These are phyloP conservation scores for Moxostoma hubbsi DNA, from an alignment of 2,797 vertebrate species.

Conservation along the genomic window DNA sequence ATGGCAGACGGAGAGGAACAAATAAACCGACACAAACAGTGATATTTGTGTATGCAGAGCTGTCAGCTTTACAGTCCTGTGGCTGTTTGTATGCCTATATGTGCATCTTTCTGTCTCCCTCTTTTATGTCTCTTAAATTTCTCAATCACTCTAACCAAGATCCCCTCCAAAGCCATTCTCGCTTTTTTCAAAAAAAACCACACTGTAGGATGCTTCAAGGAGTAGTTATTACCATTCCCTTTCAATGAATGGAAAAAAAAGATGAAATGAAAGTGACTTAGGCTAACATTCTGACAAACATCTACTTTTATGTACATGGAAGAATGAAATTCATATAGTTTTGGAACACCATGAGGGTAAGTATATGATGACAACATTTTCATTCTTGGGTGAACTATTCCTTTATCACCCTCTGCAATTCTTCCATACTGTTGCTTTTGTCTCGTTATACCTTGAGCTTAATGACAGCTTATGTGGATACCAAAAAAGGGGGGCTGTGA, in stretches of 20 bases:
- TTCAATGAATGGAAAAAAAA: too few relatives aligned
- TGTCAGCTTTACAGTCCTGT: slow-evolving; percentile 17
- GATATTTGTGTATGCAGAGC: slow-evolving; percentile 18
- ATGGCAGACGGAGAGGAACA: slow-evolving; percentile 31
- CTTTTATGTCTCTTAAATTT: background rate
- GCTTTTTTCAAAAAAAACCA: slow-evolving; percentile 2
- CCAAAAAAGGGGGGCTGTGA: background rate
- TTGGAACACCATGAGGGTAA: too few relatives aligned
- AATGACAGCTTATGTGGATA: background rate
- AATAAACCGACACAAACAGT: slow-evolving; percentile 35
- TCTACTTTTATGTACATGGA: too few relatives aligned
- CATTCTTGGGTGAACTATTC: background rate
- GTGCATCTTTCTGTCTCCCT: background rate
- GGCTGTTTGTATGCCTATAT: slow-evolving; percentile 25
- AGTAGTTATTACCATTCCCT: too few relatives aligned
- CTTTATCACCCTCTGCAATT: background rate
- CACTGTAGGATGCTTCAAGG: background rate
- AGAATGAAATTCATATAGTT: too few relatives aligned
- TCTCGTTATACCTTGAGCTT: background rate
- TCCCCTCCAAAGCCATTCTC: background rate
- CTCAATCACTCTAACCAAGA: slow-evolving; percentile 2
- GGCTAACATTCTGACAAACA: too few relatives aligned
- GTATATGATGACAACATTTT: too few relatives aligned
- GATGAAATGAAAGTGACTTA: too few relatives aligned
- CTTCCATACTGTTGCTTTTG: slow-evolving; percentile 5